phyloP scores from a whole-genome alignment of 2,797 vertebrate species.

The Danio choprae region DNA sequence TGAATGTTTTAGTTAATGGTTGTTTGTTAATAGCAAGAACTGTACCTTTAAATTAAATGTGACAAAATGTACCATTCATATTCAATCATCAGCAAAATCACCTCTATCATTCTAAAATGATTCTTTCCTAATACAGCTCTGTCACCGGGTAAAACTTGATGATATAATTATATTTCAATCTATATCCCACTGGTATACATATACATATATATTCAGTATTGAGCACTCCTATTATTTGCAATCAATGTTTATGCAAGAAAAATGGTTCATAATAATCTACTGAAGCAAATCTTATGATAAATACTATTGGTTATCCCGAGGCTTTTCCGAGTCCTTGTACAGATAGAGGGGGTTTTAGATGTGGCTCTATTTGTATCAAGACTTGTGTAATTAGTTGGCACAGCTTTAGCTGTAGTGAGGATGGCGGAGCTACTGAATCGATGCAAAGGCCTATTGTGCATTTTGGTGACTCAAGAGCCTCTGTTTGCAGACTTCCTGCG shows the following conservation, averaged over 20 bases:
- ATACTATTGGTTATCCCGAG: background rate
- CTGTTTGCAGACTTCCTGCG: slow-evolving; percentile 74
- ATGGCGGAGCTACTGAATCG: slow-evolving; percentile 48
- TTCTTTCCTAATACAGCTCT: too few relatives aligned
- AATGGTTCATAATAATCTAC: slow-evolving; percentile 19
- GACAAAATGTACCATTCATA: too few relatives aligned
- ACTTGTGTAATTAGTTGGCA: slow-evolving; percentile 49
- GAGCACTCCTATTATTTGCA: background rate
- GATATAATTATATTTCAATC: too few relatives aligned
- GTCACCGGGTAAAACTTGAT: too few relatives aligned
- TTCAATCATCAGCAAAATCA: too few relatives aligned
- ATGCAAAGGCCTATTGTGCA: slow-evolving; percentile 56
- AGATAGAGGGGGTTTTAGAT: background rate
- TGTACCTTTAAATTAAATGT: too few relatives aligned
- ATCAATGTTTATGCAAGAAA: slow-evolving; percentile 18
- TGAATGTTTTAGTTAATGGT: too few relatives aligned
- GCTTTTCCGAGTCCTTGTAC: slow-evolving; percentile 1
- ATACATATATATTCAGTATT: too few relatives aligned
- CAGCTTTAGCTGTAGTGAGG: slow-evolving; percentile 19
- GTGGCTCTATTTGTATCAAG: slow-evolving; percentile 15
- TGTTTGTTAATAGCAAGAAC: too few relatives aligned
- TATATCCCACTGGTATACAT: too few relatives aligned
- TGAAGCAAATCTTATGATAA: background rate
- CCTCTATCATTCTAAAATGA: too few relatives aligned
- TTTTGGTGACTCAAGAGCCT: slow-evolving; percentile 75